These are phyloP conservation scores for Drosophila demipolita DNA, from an alignment of 2,888 invertebrate genomes.

Conservation along the genomic window DNA sequence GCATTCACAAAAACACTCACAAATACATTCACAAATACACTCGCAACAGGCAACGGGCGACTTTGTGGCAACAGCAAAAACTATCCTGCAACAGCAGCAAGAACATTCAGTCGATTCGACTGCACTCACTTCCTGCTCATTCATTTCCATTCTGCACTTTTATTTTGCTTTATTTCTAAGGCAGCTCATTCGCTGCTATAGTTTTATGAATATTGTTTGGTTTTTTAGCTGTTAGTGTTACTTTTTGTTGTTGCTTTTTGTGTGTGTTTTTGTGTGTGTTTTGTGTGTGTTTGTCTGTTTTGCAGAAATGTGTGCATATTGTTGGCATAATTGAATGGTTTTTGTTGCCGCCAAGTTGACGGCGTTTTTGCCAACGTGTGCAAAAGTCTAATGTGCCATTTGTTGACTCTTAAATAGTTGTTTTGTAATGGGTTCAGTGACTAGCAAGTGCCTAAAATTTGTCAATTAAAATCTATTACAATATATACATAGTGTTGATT, in stretches of 20 bases:
- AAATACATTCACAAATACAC: neutral
- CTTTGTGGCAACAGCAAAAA: slow-evolving; percentile 25
- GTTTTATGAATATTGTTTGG: slow-evolving; percentile 67
- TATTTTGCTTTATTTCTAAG: slow-evolving; percentile 49
- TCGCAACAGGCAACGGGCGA: slow-evolving; percentile 12
- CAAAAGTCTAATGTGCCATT: slow-evolving; percentile 62
- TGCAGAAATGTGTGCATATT: slow-evolving; percentile 75
- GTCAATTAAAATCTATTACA: slow-evolving; percentile 8
- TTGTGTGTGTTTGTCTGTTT: slow-evolving; percentile 37
- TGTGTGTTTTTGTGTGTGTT: neutral
- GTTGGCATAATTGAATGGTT: slow-evolving; percentile 76
- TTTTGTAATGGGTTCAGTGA: slow-evolving; percentile 52
- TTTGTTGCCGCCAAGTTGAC: slow-evolving; percentile 52
- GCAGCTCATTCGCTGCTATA: slow-evolving; percentile 51
- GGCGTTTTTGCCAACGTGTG: slow-evolving; percentile 35
- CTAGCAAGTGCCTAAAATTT: slow-evolving; percentile 46
- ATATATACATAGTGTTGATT: neutral
- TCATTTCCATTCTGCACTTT: slow-evolving; percentile 48
- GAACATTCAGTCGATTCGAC: slow-evolving; percentile 62
- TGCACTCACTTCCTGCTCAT: slow-evolving; percentile 51
- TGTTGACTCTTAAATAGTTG: slow-evolving; percentile 65
- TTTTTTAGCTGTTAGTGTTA: slow-evolving; percentile 15
- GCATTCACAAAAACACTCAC: slow-evolving; percentile 48
- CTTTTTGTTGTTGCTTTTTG: slow-evolving; percentile 15
- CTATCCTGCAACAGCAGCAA: slow-evolving; percentile 23